phyloP scores from a whole-genome alignment of 2,113 vertebrate genomes.

The human (Homo sapiens) region DNA sequence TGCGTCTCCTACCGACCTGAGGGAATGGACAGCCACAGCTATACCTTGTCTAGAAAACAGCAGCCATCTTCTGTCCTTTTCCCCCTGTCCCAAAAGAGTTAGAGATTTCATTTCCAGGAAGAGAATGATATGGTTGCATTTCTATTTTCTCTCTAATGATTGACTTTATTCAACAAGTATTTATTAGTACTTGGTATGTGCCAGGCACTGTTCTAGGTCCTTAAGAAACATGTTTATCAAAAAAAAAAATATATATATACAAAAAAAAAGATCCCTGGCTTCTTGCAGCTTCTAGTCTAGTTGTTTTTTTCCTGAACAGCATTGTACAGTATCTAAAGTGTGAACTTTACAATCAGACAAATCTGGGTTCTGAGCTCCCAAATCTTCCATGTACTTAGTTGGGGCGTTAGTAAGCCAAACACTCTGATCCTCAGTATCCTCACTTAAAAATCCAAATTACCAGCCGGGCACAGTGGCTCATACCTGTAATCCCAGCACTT shows the following conservation, averaged over 20 bases:
- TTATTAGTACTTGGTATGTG: neutral
- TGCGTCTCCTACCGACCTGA: neutral
- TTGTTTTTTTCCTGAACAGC: neutral
- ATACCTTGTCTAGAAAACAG: neutral
- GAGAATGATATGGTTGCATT: neutral
- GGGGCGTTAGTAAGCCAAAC: neutral
- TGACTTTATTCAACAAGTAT: neutral
- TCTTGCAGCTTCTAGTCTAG: neutral
- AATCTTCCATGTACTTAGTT: neutral
- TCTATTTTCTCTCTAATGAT: neutral
- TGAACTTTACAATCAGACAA: neutral
- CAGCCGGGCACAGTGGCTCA: no score
- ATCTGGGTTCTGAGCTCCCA: neutral
- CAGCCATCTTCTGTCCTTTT: neutral
- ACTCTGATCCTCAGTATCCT: neutral
- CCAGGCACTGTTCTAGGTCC: neutral
- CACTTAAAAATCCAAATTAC: neutral
- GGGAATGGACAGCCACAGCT: neutral
- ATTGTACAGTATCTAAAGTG: neutral
- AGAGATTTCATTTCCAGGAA: neutral
- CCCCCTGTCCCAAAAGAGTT: neutral
- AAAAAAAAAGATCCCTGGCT: neutral
- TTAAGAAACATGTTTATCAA: neutral
- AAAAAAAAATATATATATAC: neutral
- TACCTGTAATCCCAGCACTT: no score